Percentiles rank a stretch among this genome's conserved stretches.
phyloP scores from a whole-genome alignment of 2,113 vertebrate species.

The Nerophis lumbriciformis region DNA sequence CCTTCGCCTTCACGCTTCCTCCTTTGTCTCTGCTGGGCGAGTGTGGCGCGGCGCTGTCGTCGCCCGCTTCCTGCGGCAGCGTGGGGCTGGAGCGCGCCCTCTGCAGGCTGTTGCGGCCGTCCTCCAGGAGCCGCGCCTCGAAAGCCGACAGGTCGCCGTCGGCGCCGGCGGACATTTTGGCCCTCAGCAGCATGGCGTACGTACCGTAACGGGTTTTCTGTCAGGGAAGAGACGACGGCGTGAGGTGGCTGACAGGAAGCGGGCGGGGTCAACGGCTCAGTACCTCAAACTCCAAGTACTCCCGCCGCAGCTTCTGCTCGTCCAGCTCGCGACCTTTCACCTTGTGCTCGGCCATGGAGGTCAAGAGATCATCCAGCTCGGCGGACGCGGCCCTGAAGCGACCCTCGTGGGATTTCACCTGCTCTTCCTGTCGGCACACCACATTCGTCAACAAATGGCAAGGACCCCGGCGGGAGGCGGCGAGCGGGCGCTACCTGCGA shows the following conservation, averaged over 20 bases:
- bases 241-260: neutral
- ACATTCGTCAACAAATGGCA: neutral
- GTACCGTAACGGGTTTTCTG: conserved; percentile 95
- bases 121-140: conserved; percentile 80
- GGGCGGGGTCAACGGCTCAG: neutral
- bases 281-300: conserved; percentile 97
- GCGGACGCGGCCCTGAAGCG: conserved; percentile 84
- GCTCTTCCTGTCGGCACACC: conserved; percentile 79
- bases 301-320: conserved; percentile 85
- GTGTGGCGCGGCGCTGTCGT: conserved; percentile 16
- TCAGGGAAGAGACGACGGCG: neutral
- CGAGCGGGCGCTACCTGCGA: conserved; percentile 75
- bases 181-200: conserved; percentile 85
- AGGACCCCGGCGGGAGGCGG: neutral
- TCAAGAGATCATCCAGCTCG: conserved; percentile 79
- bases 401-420: conserved; percentile 84
- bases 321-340: conserved; percentile 87
- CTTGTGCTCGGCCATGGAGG: conserved; percentile 76
- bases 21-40: conserved; percentile 15
- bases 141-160: conserved; percentile 84
- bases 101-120: conserved; percentile 66
- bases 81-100: conserved; percentile 81
- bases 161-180: conserved; percentile 81
- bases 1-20: conserved; percentile 29
- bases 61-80: conserved; percentile 65